Conservation (phyloP, 2,888 invertebrate species). For the Noctua janthe region DNA sequence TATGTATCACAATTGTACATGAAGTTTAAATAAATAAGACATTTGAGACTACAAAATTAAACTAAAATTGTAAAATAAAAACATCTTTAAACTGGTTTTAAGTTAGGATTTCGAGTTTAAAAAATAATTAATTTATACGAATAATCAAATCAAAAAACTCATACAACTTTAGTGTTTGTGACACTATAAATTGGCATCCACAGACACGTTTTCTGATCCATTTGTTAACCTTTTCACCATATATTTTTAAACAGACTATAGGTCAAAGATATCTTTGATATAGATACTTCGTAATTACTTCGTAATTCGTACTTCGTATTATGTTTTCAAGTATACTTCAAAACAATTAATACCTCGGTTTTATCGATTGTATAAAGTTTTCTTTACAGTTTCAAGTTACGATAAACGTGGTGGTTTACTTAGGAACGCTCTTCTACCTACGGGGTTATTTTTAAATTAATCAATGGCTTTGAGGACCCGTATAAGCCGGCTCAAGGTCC, state of each 20-base stretch:
- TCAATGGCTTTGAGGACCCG: slow-evolving; percentile 36
- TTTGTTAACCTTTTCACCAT: not conserved
- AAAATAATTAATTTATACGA: not conserved
- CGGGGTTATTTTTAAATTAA: slow-evolving; percentile 45
- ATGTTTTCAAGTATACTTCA: slow-evolving; percentile 8
- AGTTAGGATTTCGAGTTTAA: not conserved
- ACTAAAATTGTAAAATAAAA: not conserved
- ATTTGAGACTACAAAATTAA: not conserved
- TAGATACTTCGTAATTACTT: slow-evolving; percentile 3
- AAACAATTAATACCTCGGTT: not conserved
- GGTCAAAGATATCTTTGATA: not conserved
- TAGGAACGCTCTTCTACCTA: slow-evolving; percentile 35
- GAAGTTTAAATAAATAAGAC: too few species aligned
- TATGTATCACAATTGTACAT: too few species aligned
- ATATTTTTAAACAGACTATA: not conserved
- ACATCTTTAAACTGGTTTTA: too few species aligned
- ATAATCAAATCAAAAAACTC: not conserved
- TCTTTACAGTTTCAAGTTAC: slow-evolving; percentile 17
- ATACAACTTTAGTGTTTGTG: not conserved
- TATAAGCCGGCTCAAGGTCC: slow-evolving; percentile 33
- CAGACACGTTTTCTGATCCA: not conserved
- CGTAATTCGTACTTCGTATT: not conserved
- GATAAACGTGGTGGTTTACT: slow-evolving; percentile 38
- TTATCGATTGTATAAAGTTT: slow-evolving; percentile 36
- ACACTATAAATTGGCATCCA: not conserved